Evolutionary conservation across 2,888 invertebrate genomes (phyloP), one percentile per base, ranked within the genome.

Genomic region (Dendrolimus houi): DNA sequence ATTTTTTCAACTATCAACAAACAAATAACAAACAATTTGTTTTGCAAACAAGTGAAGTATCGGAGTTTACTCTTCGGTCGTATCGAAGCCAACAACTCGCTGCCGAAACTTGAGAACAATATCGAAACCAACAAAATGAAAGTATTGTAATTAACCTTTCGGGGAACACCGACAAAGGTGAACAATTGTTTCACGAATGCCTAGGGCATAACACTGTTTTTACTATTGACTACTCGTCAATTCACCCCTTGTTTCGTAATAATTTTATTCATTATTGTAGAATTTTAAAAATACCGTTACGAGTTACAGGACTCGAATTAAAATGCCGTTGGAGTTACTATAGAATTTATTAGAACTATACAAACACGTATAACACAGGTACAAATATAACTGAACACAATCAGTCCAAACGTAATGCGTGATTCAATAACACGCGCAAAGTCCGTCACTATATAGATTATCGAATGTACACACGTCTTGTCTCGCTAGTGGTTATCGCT

Each of bases 121-220:
- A 66, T 73, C 63, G 79, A 78, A 80, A 69, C 78, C 78, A 67
- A 68, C 64, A 63, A 77, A 79, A 73, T 72, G 68, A 68, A 64
- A 69, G 69, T 70, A 74, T 80, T 80, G 72, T 75, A 67, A 75
- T 72, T 71, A 71, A 75, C 73, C 68, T 74, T 75, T 72, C 61
- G 60, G 61, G 66, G 68, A 68, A 70, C 59, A 70, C 64, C 67
- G 74, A 73, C 68, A 75, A 78, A 75, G 71, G 77, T 75, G 64
- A 74, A 71, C 67, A 71, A 72, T 79, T 78, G 71, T 75, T 75
- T 68, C 61, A 65, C 62, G 62, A 68, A 66, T 63, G 65, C 67
- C 66, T 68, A 70, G 68, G 67, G 66, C 69, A 67, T 68, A 56
- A 58, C 61, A 73, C 70, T 64, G 57, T 52, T 55, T 56, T 58